Conservation (phyloP, 2,797 vertebrate genomes). For the Peromyscus melanophrys region DNA sequence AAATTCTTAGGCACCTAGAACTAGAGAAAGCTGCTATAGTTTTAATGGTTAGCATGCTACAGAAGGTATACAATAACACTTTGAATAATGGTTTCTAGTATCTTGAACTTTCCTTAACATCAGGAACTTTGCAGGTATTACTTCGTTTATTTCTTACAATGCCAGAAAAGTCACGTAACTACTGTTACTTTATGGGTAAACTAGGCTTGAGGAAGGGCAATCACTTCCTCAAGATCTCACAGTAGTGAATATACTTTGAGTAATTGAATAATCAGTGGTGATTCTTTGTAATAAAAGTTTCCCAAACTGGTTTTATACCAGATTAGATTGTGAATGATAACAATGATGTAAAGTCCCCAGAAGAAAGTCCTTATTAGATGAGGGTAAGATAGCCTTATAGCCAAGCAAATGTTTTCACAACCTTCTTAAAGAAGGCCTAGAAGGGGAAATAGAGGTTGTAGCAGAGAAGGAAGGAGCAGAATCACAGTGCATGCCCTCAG, state of each 20-base stretch:
- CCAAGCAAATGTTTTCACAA: background rate
- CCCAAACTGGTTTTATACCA: background rate
- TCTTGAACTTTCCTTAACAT: background rate
- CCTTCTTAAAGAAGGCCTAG: background rate
- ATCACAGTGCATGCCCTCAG: too few species aligned
- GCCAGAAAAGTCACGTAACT: background rate
- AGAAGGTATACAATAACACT: background rate
- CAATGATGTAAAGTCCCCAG: background rate
- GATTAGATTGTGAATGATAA: background rate
- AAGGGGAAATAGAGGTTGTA: background rate
- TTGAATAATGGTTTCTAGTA: background rate
- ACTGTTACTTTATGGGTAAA: background rate
- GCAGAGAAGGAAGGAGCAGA: background rate
- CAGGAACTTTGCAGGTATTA: background rate
- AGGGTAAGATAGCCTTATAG: background rate
- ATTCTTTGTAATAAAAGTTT: background rate
- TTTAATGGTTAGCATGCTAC: background rate
- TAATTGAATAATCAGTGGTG: slow-evolving; percentile 15
- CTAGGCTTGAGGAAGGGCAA: background rate
- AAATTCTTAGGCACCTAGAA: background rate
- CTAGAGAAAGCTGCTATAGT: background rate
- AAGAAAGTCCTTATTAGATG: background rate
- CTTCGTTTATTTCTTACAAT: slow-evolving; percentile 8
- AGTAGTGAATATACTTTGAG: background rate
- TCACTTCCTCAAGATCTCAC: background rate